Base-by-base conservation (phyloP, 1,140 invertebrate species). In the Anastrepha ludens region DNA sequence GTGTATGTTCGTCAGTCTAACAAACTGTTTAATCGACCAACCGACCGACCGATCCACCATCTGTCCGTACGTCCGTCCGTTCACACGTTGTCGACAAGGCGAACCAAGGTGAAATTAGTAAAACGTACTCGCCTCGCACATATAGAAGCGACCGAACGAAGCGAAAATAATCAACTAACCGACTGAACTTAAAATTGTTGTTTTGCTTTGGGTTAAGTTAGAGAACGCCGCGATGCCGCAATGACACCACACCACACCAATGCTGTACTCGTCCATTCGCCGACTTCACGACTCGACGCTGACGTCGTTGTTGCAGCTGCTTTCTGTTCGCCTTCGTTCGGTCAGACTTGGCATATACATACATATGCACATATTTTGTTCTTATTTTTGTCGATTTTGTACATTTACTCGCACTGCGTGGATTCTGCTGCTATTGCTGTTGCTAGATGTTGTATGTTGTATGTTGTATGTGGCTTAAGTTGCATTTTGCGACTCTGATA, bases 111-210 rank as follows among this genome's bases (percentile, higher is more conserved):
- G 74, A 81, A 81, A 81, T 81, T 81, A 81, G 74, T 47, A 81
- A 81, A 81, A 81, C 17, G 47, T 81, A 81, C 74, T 81, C 74
- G 47, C 58, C 50, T 81, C 17, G 74, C n/a, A 29, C 74, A 55
- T 15, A 81, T 15, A 67, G n/a, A 67, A 74, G 65, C 64, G 41
- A 15, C 8, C 44, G 41, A 74, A 4, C 65, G 39, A 39, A 87
- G 86, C 62, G 86, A 59, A 67, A 64, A 74, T 67, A 67, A 87
- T 74, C 86, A 87, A 87, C 62, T 67, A 74, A 87, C 62, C 86
- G 65, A 87, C 62, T 67, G 86, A 87, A 74, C 86, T 65, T 67
- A 87, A 70, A 87, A 41, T 50, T 55, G 50, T 87, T 87, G 62
- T 44, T 41, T 70, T 86, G n/a, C 55, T 78, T 78, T 81, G 74